Percentiles rank a stretch among this genome's conserved stretches.
Conservation (phyloP, 2,113 vertebrate species). For the Malurus elegans region DNA sequence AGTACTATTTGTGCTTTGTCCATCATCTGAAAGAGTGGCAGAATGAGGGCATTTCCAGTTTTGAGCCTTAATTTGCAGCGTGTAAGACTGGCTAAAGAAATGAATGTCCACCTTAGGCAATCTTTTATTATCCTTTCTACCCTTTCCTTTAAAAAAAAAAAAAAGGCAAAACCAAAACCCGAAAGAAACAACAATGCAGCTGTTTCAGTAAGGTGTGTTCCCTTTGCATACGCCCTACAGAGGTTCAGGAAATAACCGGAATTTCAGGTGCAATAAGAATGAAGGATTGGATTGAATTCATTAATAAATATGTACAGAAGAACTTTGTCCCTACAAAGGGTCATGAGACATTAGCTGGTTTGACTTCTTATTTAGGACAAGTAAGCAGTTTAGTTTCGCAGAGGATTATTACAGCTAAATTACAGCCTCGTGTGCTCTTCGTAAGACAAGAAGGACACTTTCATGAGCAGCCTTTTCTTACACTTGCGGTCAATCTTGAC, state of each 20-base stretch:
- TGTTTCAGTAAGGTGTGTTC: not conserved
- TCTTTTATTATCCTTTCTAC: not conserved
- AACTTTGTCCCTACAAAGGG: not conserved
- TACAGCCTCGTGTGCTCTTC: not conserved
- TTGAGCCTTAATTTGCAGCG: not conserved
- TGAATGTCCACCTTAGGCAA: not conserved
- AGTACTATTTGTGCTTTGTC: not conserved
- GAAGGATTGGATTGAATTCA: not conserved
- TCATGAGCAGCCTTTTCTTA: not conserved
- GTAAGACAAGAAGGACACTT: constrained; percentile 2
- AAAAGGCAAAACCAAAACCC: not conserved
- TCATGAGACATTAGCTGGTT: constrained; percentile 3
- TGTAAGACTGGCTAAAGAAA: not conserved
- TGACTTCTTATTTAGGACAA: constrained; percentile 17
- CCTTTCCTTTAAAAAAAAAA: not conserved
- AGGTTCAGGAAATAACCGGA: not conserved
- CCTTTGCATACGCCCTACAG: not conserved
- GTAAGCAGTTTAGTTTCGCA: constrained; percentile 12
- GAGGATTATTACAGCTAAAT: constrained; percentile 7
- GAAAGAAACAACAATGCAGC: not conserved
- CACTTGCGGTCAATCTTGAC: not conserved
- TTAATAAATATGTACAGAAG: constrained; percentile 20
- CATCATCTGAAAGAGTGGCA: not conserved
- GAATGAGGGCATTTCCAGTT: not conserved
- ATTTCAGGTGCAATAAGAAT: constrained; percentile 1